phyloP scores from a whole-genome alignment of 2,113 vertebrate species.

The Colius striatus region DNA sequence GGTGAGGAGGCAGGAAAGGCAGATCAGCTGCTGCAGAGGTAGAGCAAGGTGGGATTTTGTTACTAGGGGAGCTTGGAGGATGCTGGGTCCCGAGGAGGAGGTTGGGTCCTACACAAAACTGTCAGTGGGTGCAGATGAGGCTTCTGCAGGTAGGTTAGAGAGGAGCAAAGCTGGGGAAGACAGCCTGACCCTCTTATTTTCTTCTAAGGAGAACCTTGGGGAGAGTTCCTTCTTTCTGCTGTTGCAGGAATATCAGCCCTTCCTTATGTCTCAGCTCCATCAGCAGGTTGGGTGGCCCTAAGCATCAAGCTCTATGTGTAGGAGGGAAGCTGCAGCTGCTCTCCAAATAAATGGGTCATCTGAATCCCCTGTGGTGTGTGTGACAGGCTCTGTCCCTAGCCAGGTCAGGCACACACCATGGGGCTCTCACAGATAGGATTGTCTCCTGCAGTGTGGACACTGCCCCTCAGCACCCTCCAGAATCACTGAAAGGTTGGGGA shows the following conservation, averaged over 20 bases:
- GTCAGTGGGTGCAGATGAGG: neutral
- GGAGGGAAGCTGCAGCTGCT: neutral
- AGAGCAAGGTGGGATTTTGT: neutral
- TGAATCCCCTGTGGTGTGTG: neutral
- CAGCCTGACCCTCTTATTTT: neutral
- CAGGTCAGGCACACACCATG: accelerated
- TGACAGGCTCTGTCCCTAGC: neutral
- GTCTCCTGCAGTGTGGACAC: neutral
- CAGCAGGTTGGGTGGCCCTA: neutral
- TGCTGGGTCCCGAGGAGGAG: neutral
- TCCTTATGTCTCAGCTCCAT: neutral
- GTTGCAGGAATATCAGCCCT: neutral
- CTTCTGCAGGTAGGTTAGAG: neutral
- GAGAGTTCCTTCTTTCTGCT: neutral
- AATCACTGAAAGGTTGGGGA: too few species aligned
- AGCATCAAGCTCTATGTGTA: accelerated
- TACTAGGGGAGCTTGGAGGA: neutral
- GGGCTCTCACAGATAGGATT: neutral
- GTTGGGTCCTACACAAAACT: neutral
- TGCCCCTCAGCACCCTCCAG: neutral
- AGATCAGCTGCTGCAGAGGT: neutral
- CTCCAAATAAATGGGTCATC: too few species aligned
- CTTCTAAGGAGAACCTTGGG: neutral
- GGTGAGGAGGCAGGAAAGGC: neutral
- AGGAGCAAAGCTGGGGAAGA: neutral